A percentile compares a stretch with the other conserved stretches of the same genome.
phyloP scores from a whole-genome alignment of 2,888 invertebrate species.

The Scaptomyza flava region DNA sequence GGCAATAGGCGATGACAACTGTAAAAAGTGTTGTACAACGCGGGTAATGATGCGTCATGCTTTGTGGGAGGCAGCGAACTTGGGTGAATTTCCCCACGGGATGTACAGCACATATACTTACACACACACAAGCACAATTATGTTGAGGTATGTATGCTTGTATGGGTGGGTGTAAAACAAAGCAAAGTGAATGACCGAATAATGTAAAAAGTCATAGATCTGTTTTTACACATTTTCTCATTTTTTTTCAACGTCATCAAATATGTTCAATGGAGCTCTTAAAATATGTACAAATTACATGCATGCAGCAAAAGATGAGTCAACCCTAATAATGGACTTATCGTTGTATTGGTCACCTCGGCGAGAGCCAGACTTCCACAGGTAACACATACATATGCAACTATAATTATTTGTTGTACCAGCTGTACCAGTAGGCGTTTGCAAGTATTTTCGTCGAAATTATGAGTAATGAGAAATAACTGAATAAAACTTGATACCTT shows the following conservation, averaged over 20 bases:
- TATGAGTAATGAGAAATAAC: constrained; percentile 71
- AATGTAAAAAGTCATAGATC: constrained; percentile 55
- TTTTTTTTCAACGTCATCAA: constrained; percentile 26
- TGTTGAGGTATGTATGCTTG: constrained; percentile 57
- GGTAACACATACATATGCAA: constrained; percentile 30
- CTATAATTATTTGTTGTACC: constrained; percentile 37
- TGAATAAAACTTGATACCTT: constrained; percentile 53
- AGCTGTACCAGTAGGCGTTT: constrained; percentile 20
- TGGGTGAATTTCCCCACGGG: constrained; percentile 22
- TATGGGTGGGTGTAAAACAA: constrained; percentile 48
- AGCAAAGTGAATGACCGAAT: constrained; percentile 70
- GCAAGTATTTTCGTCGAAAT: constrained; percentile 44
- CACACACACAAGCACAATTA: constrained; percentile 48
- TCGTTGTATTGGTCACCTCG: constrained; percentile 33
- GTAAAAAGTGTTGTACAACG: constrained; percentile 54
- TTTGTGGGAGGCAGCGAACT: constrained; percentile 47
- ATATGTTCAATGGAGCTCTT: constrained; percentile 17
- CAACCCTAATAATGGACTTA: constrained; percentile 25
- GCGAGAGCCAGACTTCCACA: constrained; percentile 29
- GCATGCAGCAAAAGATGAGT: constrained; percentile 7
- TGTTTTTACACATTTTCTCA: constrained; percentile 28
- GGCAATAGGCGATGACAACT: constrained; percentile 52
- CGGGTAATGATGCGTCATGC: constrained; percentile 65
- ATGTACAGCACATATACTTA: constrained; percentile 26
- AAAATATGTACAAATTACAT: constrained; percentile 4